Conservation (phyloP, 1,140 invertebrate species). For the Drosophila athabasca region DNA sequence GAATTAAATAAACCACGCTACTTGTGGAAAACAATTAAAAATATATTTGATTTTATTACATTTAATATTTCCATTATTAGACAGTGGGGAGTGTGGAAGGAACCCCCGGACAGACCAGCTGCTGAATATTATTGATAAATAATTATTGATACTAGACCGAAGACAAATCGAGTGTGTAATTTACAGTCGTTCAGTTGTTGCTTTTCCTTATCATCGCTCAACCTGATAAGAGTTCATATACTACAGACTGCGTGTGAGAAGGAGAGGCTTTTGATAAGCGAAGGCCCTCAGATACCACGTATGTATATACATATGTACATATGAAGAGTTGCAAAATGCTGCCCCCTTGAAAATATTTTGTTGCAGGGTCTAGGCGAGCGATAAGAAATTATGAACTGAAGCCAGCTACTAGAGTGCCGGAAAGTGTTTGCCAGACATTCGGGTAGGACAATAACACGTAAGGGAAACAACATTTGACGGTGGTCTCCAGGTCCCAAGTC, state of each 20-base stretch:
- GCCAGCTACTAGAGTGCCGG: slow-evolving; percentile 11
- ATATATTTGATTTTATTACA: slow-evolving; percentile 54
- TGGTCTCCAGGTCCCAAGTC: neutral
- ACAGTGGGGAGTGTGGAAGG: neutral
- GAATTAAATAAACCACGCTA: slow-evolving; percentile 20
- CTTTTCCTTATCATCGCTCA: slow-evolving; percentile 13
- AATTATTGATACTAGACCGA: neutral
- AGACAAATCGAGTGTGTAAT: slow-evolving; percentile 28
- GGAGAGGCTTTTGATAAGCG: slow-evolving; percentile 25
- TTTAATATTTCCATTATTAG: neutral
- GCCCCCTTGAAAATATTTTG: slow-evolving; percentile 26
- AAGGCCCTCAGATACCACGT: neutral
- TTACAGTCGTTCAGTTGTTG: slow-evolving; percentile 15
- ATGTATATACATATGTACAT: too few relatives aligned
- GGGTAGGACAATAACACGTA: slow-evolving; percentile 10
- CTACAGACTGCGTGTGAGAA: slow-evolving; percentile 6
- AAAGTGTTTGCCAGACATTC: slow-evolving; percentile 31
- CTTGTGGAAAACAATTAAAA: slow-evolving; percentile 41
- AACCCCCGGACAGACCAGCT: neutral
- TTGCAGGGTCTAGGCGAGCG: neutral
- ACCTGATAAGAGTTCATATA: slow-evolving; percentile 20
- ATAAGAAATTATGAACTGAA: slow-evolving; percentile 33
- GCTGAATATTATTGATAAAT: slow-evolving; percentile 18
- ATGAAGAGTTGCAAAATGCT: neutral
- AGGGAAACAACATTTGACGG: slow-evolving; percentile 52